Evolutionary conservation across 2,113 vertebrate species (phyloP).

Genomic region (Murina feae): DNA sequence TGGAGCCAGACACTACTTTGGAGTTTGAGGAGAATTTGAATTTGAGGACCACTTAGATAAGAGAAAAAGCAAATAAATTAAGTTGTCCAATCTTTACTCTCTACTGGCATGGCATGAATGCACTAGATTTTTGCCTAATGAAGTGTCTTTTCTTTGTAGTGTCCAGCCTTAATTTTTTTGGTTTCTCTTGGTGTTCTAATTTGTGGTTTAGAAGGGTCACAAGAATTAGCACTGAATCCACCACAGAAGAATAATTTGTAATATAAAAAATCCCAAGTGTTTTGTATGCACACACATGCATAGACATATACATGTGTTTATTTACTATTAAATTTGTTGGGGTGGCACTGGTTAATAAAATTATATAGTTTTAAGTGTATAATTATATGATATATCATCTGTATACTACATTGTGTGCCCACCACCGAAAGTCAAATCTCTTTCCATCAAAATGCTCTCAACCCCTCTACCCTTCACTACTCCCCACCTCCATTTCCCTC

Average conservation of each 20-base stretch:
- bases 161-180: not conserved
- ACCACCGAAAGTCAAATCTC: not conserved
- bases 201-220: not conserved
- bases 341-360: not conserved
- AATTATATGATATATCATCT: not conserved
- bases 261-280: not conserved
- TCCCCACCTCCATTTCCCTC: not conserved
- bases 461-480: not conserved
- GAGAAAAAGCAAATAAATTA: not conserved
- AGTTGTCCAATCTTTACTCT: not conserved
- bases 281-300: not conserved
- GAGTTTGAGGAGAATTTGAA: not conserved
- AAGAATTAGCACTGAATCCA: not conserved
- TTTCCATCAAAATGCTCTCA: not conserved
- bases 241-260: not conserved
- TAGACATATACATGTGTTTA: not conserved
- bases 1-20: not conserved
- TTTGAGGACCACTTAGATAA: not conserved
- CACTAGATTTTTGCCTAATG: not conserved
- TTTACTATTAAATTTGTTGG: not conserved
- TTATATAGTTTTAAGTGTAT: not conserved
- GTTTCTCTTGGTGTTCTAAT: not conserved
- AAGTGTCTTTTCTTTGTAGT: not conserved
- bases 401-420: not conserved
- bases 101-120: not conserved